These are phyloP conservation scores for Antrozous pallidus DNA, from an alignment of 2,797 vertebrate genomes.

Conservation along the genomic window DNA sequence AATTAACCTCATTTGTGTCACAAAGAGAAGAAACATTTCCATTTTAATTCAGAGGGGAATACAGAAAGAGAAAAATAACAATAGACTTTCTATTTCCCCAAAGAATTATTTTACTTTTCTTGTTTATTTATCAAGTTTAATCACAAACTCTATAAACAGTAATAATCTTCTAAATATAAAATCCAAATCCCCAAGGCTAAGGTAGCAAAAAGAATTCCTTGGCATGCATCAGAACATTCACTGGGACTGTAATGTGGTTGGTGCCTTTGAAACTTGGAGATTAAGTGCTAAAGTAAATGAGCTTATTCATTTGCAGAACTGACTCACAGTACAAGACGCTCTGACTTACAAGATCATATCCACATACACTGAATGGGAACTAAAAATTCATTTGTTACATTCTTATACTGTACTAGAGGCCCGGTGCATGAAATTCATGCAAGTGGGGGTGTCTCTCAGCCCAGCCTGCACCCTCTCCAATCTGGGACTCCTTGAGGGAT, in stretches of 20 bases:
- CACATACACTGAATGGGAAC: not conserved
- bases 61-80: not conserved
- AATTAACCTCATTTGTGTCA: constrained; percentile 63
- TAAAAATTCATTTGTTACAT: not conserved
- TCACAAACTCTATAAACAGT: not conserved
- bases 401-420: not conserved
- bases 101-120: constrained; percentile 20
- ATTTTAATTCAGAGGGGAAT: constrained; percentile 58
- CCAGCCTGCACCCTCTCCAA: too few species aligned
- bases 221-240: not conserved
- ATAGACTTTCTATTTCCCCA: constrained; percentile 48
- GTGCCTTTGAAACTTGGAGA: not conserved
- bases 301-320: not conserved
- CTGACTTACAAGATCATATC: not conserved
- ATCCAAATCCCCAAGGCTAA: not conserved
- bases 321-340: not conserved
- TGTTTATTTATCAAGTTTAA: constrained; percentile 43
- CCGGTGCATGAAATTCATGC: too few species aligned
- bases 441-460: too few species aligned
- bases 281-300: not conserved
- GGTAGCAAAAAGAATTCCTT: not conserved
- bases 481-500: too few species aligned
- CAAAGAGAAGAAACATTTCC: constrained; percentile 27
- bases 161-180: not conserved
- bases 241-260: not conserved